These are phyloP conservation scores for Cardiocondyla obscurior DNA, from an alignment of 1,140 invertebrate species.

Conservation along the genomic window DNA sequence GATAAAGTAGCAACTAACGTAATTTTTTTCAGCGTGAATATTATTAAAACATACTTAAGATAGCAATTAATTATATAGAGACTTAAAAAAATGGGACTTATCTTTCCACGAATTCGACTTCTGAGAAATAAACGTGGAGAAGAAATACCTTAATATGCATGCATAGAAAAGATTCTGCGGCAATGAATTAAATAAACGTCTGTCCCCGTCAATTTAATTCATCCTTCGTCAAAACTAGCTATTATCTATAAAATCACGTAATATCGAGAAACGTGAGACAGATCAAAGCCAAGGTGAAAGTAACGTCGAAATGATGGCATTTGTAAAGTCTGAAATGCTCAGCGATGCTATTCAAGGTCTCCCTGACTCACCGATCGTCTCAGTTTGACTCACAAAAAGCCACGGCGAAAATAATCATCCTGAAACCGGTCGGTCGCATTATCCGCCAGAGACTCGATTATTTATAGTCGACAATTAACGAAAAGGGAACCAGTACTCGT, in stretches of 20 bases:
- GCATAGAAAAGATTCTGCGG: background rate
- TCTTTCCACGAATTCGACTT: constrained; percentile 12
- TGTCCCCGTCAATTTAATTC: background rate
- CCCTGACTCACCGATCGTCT: constrained; percentile 42
- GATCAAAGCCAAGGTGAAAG: constrained; percentile 21
- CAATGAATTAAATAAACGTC: background rate
- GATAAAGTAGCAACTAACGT: background rate
- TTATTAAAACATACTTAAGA: background rate
- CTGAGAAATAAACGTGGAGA: background rate
- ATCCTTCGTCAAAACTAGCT: background rate
- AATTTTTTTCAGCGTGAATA: background rate
- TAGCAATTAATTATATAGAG: constrained; percentile 6
- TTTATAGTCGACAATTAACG: constrained; percentile 11
- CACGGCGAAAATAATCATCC: constrained; percentile 18
- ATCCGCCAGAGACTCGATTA: constrained; percentile 8
- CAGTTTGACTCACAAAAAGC: constrained; percentile 34
- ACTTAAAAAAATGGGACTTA: background rate
- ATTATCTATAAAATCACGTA: background rate
- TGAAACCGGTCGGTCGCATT: constrained; percentile 11
- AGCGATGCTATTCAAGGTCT: constrained; percentile 20
- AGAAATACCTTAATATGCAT: background rate
- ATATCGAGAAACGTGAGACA: background rate
- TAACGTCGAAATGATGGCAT: background rate
- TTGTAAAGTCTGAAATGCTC: background rate
- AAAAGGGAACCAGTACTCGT: background rate